Evolutionary conservation across 2,888 invertebrate genomes (phyloP).

Genomic region (Hypercompe scribonia): DNA sequence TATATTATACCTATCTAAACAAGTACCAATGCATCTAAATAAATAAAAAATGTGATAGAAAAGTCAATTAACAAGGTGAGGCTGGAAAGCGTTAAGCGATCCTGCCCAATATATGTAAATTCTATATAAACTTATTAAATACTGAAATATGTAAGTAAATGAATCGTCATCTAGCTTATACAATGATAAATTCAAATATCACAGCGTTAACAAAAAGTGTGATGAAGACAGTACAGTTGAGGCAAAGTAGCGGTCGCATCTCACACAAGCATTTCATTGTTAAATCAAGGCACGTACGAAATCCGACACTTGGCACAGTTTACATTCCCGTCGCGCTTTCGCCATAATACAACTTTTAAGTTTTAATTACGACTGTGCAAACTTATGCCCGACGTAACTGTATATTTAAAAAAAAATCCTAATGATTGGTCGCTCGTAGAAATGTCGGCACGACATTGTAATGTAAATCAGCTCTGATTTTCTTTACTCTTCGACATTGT

Average conservation of each 20-base stretch:
- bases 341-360: conserved; percentile 79
- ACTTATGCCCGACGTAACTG: conserved; percentile 58
- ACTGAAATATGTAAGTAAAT: neutral
- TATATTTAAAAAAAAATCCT: conserved; percentile 56
- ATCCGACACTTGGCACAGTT: conserved; percentile 83
- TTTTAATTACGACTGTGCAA: conserved; percentile 81
- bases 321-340: conserved; percentile 69
- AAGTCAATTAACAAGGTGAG: neutral
- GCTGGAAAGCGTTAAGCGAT: neutral
- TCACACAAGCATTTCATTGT: conserved; percentile 65
- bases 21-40: neutral
- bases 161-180: neutral
- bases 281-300: conserved; percentile 77
- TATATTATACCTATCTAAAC: neutral
- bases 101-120: neutral
- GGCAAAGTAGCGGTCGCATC: conserved; percentile 32
- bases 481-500: conserved; percentile 47
- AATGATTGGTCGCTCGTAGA: conserved; percentile 50
- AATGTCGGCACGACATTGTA: conserved; percentile 49
- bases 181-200: neutral
- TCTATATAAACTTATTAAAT: neutral
- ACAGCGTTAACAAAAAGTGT: conserved; percentile 39
- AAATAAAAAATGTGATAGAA: neutral
- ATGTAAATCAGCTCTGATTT: conserved; percentile 57
- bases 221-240: conserved; percentile 15